Evolutionary conservation across 2,888 invertebrate genomes (phyloP), one percentile per base, ranked within the genome.

Genomic region (Tetragonula carbonaria): DNA sequence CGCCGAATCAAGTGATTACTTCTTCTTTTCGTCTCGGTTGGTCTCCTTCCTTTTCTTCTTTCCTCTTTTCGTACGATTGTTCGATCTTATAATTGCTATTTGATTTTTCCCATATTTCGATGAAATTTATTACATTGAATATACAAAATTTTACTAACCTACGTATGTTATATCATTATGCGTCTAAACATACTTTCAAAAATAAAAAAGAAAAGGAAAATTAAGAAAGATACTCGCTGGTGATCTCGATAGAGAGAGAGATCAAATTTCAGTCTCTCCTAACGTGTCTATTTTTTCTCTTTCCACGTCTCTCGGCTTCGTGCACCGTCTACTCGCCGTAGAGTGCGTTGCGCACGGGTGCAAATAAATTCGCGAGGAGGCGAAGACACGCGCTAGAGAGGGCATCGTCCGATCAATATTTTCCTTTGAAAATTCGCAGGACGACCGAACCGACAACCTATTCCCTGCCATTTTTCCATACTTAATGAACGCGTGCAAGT

Each of bases 401-500:
- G 67, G 18, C 45, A 51, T 2, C 18, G 67, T 28, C 53, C 86
- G 86, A 85, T 86, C 86, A 79, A 86, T 85, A 85, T 86, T 82
- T 53, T 85, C 82, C 79, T 82, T 85, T 85, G 86, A 77, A 79
- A 85, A 74, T 80, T 85, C 76, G 53, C 66, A n/a, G 59, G 21
- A n/a, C 23, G 14, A 13, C 38, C 38, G 45, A 45, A 21, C 72
- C 33, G 71, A 28, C 68, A 38, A 63, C 59, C 71, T 78, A 75
- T 78, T 73, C 74, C 38, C 59, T 75, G 70, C 57, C 70, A 75
- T 85, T 86, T 85, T 81, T 82, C 78, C 75, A 76, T 86, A 81
- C 76, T 82, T 82, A 85, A 82, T 77, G 78, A 78, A 82, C 79
- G 86, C 76, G 59, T 51, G 72, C 81, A 50, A 57, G 78, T 82